Evolutionary conservation across 2,797 vertebrate species (phyloP).

Genomic region (Nyctibius grandis): DNA sequence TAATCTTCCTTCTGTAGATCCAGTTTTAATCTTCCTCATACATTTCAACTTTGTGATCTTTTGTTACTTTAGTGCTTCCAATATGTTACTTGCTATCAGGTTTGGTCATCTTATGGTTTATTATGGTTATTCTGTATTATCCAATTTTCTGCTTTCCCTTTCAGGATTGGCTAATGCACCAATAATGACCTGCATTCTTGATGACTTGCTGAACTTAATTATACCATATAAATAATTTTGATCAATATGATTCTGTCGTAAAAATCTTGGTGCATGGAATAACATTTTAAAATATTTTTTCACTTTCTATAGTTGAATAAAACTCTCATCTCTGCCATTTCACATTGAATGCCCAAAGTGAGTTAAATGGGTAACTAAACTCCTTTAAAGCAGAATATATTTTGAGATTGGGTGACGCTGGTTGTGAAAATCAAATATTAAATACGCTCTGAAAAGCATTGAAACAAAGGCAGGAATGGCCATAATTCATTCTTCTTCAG

Average conservation of each 20-base stretch:
- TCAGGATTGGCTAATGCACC: not conserved
- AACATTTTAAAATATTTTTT: not conserved
- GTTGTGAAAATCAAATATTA: not conserved
- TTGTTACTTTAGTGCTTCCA: not conserved
- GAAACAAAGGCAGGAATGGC: not conserved
- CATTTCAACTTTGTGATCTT: not conserved
- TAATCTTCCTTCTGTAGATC: not conserved
- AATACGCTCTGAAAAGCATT: not conserved
- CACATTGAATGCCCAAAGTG: not conserved
- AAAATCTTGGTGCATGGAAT: not conserved
- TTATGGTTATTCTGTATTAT: not conserved
- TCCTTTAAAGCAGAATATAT: not conserved
- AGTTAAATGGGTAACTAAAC: not conserved
- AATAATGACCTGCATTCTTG: not conserved
- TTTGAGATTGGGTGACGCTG: not conserved
- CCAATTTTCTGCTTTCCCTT: not conserved
- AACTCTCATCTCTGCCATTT: not conserved
- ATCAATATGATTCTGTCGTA: not conserved
- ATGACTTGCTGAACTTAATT: not conserved
- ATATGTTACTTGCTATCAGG: not conserved
- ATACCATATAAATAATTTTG: not conserved
- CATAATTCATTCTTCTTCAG: not conserved
- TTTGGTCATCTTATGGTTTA: not conserved
- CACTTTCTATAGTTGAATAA: not conserved
- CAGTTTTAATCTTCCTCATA: not conserved